Evolutionary conservation across 2,797 vertebrate species (phyloP).

Genomic region (Phataginus tricuspis): DNA sequence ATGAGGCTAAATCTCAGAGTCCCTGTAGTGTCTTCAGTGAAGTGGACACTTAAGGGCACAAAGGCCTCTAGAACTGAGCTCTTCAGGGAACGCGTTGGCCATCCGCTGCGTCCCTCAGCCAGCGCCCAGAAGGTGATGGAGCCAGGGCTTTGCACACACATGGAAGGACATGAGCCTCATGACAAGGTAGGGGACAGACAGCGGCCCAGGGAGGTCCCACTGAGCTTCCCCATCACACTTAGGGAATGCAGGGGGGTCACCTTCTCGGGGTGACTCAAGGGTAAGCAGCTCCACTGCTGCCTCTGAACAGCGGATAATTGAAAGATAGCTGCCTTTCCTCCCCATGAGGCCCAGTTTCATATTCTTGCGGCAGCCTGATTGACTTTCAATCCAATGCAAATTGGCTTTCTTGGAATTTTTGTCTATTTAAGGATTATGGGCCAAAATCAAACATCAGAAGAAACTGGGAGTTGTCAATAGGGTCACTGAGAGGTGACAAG

Average conservation of each 20-base stretch:
- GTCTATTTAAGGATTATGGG: conserved; percentile 62
- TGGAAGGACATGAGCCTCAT: background rate
- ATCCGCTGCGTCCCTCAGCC: background rate
- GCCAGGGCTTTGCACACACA: background rate
- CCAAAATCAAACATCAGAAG: conserved; percentile 32
- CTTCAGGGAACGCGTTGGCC: background rate
- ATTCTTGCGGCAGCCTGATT: background rate
- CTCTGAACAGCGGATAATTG: background rate
- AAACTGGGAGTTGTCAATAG: conserved; percentile 11
- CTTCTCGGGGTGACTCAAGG: background rate
- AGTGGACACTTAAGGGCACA: background rate
- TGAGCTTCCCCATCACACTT: background rate
- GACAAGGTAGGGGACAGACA: background rate
- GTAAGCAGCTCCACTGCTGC: background rate
- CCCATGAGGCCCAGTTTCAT: background rate
- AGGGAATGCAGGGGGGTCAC: background rate
- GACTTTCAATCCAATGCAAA: conserved; percentile 59
- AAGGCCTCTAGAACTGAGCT: background rate
- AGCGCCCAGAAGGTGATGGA: background rate
- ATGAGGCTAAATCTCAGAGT: background rate
- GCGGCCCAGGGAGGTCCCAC: background rate
- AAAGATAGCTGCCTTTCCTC: background rate
- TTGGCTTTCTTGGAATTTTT: conserved; percentile 34
- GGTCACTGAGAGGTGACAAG: background rate
- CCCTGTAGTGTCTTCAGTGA: accelerated